phyloP scores from a whole-genome alignment of 2,797 vertebrate genomes.

The Morelia viridis region DNA sequence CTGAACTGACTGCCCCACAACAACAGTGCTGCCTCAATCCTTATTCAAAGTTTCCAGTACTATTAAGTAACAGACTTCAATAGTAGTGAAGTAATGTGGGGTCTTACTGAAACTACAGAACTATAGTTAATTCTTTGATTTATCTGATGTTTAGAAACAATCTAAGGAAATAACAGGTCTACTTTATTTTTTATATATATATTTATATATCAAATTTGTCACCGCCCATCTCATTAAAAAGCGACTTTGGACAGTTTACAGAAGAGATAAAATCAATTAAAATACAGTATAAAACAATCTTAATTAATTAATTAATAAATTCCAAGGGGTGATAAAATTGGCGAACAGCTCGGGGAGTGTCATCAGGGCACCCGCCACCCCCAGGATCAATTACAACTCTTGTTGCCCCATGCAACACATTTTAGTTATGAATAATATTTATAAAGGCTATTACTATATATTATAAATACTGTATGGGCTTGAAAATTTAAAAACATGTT shows the following conservation, averaged over 20 bases:
- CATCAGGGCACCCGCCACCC: no score
- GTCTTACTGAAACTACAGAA: not conserved
- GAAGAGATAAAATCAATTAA: no score
- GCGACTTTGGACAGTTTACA: no score
- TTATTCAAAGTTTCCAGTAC: not conserved
- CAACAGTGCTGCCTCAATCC: conserved; percentile 27
- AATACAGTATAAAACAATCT: no score
- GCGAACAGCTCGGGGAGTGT: no score
- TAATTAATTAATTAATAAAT: no score
- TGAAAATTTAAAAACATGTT: conserved; percentile 17
- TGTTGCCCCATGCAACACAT: no score
- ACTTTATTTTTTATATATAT: not conserved
- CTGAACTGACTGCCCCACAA: not conserved
- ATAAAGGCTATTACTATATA: not conserved
- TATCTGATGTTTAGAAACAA: not conserved
- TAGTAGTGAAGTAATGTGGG: not conserved
- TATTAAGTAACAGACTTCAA: conserved; percentile 3
- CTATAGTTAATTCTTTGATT: conserved; percentile 21
- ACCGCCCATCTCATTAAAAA: no score
- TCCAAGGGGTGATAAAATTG: no score
- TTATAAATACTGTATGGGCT: not conserved
- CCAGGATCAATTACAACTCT: no score
- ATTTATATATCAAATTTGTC: no score
- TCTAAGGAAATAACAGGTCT: not conserved
- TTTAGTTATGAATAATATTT: conserved; percentile 3